phyloP scores from a whole-genome alignment of 2,797 vertebrate genomes.

The Myotis daubentonii region DNA sequence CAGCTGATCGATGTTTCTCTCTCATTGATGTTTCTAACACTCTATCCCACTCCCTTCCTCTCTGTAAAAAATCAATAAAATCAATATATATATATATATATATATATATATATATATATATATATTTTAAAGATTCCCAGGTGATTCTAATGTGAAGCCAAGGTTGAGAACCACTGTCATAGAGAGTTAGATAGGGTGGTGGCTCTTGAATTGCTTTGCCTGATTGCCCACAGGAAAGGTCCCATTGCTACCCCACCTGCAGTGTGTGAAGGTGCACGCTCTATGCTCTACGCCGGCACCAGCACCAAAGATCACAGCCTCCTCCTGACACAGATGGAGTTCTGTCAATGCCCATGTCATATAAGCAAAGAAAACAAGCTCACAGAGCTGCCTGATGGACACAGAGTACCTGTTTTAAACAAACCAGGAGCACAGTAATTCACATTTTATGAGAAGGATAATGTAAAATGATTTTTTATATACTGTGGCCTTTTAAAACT shows the following conservation, averaged over 20 bases:
- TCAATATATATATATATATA: no score
- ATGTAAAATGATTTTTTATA: background rate
- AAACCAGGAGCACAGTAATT: background rate
- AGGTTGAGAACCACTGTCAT: background rate
- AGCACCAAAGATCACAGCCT: rapidly evolving
- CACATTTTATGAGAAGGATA: background rate
- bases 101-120: no score
- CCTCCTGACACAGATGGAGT: background rate
- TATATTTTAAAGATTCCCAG: no score
- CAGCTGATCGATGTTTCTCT: no score
- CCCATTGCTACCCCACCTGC: rapidly evolving
- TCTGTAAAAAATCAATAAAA: no score
- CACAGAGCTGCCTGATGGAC: background rate
- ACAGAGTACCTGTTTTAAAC: background rate
- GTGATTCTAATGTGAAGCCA: no score
- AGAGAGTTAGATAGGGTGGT: background rate
- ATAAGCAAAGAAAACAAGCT: background rate
- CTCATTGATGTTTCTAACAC: no score
- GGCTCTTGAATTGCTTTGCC: background rate
- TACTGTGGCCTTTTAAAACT: background rate
- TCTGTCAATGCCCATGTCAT: no score
- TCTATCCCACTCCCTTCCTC: no score
- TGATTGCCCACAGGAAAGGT: background rate
- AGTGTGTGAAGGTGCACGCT: rapidly evolving
- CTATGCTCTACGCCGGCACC: rapidly evolving